phyloP scores from a whole-genome alignment of 2,113 vertebrate genomes.

The Sapajus apella region DNA sequence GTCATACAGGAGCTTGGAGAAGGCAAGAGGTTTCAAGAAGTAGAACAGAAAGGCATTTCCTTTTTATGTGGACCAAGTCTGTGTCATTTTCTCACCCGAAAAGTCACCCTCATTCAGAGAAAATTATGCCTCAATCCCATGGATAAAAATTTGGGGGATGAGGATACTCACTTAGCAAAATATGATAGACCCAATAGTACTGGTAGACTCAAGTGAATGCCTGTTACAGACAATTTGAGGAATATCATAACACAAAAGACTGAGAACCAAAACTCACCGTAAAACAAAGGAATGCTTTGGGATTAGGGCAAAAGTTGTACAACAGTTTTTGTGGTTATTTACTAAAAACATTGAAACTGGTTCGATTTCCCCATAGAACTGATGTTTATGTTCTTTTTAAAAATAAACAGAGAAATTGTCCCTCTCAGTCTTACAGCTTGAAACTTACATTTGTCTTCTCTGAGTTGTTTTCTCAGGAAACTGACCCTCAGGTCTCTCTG shows the following conservation, averaged over 20 bases:
- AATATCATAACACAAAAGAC: neutral
- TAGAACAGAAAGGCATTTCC: neutral
- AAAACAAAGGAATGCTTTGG: neutral
- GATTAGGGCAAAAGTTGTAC: neutral
- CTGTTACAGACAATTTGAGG: neutral
- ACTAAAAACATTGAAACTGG: too few relatives aligned
- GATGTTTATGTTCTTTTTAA: too few relatives aligned
- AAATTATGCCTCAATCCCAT: neutral
- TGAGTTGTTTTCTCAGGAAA: too few relatives aligned
- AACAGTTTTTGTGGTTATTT: neutral
- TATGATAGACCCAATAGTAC: neutral
- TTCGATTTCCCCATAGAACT: too few relatives aligned
- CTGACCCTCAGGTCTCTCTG: too few relatives aligned
- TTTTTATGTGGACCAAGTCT: neutral
- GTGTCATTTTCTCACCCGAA: neutral
- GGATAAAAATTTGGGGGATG: neutral
- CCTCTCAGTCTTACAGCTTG: too few relatives aligned
- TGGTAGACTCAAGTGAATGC: neutral
- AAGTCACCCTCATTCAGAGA: neutral
- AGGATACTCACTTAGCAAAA: neutral
- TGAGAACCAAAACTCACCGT: neutral
- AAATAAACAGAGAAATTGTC: too few relatives aligned
- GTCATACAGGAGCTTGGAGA: neutral
- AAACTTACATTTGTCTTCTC: too few relatives aligned
- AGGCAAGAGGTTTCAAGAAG: neutral